Evolutionary conservation across 1,140 invertebrate species (phyloP).

Genomic region (Apis laboriosa): DNA sequence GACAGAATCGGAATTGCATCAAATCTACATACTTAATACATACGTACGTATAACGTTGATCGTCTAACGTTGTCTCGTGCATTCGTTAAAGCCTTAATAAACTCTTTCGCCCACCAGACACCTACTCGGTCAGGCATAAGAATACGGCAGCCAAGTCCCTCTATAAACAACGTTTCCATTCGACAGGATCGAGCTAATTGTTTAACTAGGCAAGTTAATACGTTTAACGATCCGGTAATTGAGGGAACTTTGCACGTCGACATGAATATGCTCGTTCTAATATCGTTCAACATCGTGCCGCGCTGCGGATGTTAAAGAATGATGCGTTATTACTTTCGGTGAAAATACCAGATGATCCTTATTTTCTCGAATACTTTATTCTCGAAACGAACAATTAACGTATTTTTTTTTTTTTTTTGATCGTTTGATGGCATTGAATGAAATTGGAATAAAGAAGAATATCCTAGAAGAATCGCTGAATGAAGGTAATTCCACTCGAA

Average conservation of each 20-base stretch:
- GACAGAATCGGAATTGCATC: conserved; percentile 14
- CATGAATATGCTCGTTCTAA: conserved; percentile 32
- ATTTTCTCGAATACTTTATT: background rate
- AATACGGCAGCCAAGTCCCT: conserved; percentile 5
- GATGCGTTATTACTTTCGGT: background rate
- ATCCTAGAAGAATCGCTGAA: too few species aligned
- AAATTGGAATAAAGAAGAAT: too few species aligned
- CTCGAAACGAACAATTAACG: background rate
- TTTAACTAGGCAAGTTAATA: conserved; percentile 66
- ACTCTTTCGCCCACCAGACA: conserved; percentile 54
- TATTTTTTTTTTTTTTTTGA: background rate
- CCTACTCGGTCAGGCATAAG: conserved; percentile 45
- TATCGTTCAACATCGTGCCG: background rate
- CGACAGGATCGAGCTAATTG: conserved; percentile 64
- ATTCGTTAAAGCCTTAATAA: conserved; percentile 26
- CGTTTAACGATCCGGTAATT: conserved; percentile 67
- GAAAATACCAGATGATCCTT: background rate
- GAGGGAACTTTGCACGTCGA: conserved; percentile 57
- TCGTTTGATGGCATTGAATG: too few species aligned
- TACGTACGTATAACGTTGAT: background rate
- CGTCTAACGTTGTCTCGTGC: background rate
- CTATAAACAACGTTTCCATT: conserved; percentile 51
- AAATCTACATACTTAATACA: conserved; percentile 3
- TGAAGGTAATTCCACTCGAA: too few species aligned
- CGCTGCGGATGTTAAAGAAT: background rate